Evolutionary conservation across 2,888 invertebrate species (phyloP).

Genomic region (Schizaphis graminum): DNA sequence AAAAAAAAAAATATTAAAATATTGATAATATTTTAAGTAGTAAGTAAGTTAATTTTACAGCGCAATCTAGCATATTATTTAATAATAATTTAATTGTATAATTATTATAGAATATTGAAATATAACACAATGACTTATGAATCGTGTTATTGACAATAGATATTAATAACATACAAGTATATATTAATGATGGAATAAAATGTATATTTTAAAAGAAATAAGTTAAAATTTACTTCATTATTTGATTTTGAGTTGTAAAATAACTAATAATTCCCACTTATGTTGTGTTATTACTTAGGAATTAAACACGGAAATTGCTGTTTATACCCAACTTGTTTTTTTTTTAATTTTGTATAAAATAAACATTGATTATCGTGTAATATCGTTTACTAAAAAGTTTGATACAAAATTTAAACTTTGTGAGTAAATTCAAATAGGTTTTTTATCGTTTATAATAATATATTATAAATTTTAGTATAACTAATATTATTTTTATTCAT

Average conservation of each 20-base stretch:
- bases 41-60: background rate
- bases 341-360: background rate
- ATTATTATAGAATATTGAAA: background rate
- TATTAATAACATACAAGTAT: background rate
- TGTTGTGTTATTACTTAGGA: background rate
- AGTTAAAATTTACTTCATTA: background rate
- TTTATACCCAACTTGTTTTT: background rate
- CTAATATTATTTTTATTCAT: background rate
- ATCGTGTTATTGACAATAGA: background rate
- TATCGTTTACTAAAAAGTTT: background rate
- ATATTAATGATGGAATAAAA: background rate
- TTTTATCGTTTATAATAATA: background rate
- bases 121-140: background rate
- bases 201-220: background rate
- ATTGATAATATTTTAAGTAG: background rate
- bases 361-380: background rate
- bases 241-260: background rate
- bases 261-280: background rate
- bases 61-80: background rate
- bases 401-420: background rate
- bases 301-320: background rate
- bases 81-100: background rate
- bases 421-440: background rate
- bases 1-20: background rate
- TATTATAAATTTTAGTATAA: background rate